phyloP scores from a whole-genome alignment of 2,797 vertebrate genomes.

The Lepilemur ruficaudatus region DNA sequence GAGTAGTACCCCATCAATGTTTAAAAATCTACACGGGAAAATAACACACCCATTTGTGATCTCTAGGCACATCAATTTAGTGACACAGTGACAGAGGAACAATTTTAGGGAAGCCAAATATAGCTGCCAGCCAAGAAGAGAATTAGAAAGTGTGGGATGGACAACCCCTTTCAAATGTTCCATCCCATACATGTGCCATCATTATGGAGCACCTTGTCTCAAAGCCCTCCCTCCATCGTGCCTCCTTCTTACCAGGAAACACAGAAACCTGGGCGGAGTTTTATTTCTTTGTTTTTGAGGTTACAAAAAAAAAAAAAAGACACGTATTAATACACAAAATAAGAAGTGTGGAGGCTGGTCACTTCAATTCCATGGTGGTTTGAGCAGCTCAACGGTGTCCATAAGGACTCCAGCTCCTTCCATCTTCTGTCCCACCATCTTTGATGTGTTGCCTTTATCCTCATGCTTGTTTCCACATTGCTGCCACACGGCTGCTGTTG shows the following conservation, averaged over 20 bases:
- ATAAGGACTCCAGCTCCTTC: neutral
- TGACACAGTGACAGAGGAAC: neutral
- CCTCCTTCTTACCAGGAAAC: neutral
- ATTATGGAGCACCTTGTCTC: neutral
- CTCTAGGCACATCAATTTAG: neutral
- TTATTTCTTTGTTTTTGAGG: neutral
- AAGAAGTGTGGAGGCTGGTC: neutral
- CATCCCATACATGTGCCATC: fast-evolving
- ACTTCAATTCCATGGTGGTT: neutral
- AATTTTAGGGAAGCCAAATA: neutral
- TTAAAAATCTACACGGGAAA: neutral
- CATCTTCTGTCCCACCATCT: fast-evolving
- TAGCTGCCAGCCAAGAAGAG: neutral
- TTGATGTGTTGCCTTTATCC: neutral
- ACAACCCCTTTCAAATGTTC: neutral
- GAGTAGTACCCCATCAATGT: neutral
- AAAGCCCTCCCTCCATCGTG: neutral
- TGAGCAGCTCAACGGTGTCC: neutral
- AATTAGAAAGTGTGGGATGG: neutral
- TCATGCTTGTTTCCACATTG: neutral
- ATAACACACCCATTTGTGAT: neutral
- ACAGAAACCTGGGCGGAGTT: neutral
- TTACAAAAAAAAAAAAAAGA: neutral
- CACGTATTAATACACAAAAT: neutral
- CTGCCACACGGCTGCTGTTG: neutral